Evolutionary conservation across 2,113 vertebrate species (phyloP).

Genomic region (Marcusenius ussheri): DNA sequence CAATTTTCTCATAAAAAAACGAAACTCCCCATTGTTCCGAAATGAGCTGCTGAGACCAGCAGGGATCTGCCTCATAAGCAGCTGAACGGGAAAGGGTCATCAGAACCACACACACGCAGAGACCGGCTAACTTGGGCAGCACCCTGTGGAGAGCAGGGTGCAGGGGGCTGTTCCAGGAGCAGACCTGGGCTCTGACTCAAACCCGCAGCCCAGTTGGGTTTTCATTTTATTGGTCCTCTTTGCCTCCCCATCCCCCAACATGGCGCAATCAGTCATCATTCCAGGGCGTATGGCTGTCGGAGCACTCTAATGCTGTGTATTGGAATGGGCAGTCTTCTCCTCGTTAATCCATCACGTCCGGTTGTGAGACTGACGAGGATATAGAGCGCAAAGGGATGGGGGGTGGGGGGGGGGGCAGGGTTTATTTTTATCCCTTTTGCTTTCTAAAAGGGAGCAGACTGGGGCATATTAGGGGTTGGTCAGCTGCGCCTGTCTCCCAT

Average conservation of each 20-base stretch:
- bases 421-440: neutral
- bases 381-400: neutral
- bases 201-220: neutral
- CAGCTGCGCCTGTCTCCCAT: neutral
- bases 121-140: neutral
- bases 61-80: neutral
- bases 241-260: neutral
- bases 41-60: neutral
- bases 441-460: neutral
- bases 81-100: constrained; percentile 1
- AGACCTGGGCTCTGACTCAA: neutral
- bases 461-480: neutral
- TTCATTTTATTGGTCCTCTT: neutral
- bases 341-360: neutral
- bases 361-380: neutral
- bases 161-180: neutral
- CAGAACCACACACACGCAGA: neutral
- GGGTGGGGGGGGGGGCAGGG: neutral
- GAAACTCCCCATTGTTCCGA: constrained; percentile 12
- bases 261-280: neutral
- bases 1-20: constrained; percentile 14
- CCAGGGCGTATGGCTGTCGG: neutral
- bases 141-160: neutral
- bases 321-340: neutral
- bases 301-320: neutral